Evolutionary conservation across 2,888 invertebrate species (phyloP).

Genomic region (Melanargia galathea): DNA sequence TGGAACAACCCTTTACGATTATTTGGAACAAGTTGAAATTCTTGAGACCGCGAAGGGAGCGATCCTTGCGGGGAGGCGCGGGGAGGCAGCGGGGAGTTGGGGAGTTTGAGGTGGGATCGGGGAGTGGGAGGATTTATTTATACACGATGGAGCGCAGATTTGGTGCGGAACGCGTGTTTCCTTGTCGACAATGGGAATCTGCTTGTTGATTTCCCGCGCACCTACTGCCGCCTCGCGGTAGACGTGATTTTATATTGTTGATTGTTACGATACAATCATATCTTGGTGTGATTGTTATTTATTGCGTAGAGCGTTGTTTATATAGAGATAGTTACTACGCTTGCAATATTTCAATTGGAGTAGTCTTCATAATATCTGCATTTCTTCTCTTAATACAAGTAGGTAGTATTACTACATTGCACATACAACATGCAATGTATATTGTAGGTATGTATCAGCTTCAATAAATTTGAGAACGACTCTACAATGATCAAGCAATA

Average conservation of each 20-base stretch:
- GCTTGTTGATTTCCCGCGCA: constrained; percentile 24
- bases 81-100: constrained; percentile 7
- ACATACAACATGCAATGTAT: no score
- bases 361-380: no score
- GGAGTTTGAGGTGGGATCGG: constrained; percentile 11
- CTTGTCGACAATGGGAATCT: constrained; percentile 42
- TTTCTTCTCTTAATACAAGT: no score
- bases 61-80: constrained; percentile 14
- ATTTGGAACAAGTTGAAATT: constrained; percentile 33
- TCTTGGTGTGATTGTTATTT: background rate
- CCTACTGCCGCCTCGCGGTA: background rate
- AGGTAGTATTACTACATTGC: no score
- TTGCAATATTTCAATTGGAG: no score
- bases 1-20: constrained; percentile 40
- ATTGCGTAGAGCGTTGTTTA: background rate
- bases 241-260: background rate
- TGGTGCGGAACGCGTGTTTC: constrained; percentile 47
- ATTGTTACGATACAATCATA: background rate
- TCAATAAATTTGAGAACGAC: no score
- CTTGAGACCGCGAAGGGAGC: constrained; percentile 37
- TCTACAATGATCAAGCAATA: no score
- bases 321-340: no score
- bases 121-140: constrained; percentile 49
- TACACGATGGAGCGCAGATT: constrained; percentile 66
- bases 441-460: no score